Base-by-base conservation (phyloP, 2,888 invertebrate genomes). In the Agrilus mali region DNA sequence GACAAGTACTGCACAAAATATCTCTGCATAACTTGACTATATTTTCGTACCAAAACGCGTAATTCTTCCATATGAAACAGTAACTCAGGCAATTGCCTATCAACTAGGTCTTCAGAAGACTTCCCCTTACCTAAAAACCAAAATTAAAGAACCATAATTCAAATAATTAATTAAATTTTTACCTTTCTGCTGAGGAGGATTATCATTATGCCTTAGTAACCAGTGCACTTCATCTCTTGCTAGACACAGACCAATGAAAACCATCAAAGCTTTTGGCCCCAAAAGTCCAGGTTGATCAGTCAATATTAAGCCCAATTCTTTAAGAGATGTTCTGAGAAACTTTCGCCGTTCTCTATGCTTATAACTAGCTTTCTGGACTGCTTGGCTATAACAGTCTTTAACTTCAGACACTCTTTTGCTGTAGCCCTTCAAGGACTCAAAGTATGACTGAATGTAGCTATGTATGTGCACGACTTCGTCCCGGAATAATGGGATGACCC, bases 21-120 rank as follows among this genome's bases (percentile, higher is more conserved):
- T 50, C 95, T 77, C 66, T 98, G 96, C 72, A 97, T 86, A 7
- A 97, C 93, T 70, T 93, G 92, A 41, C 55, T 64, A 65, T 98
- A 95, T 64, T 96, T 97, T 49, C 94, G 78, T 4, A 97, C 90
- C 42, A 99, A 70, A 17, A 88, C 90, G 57, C 97, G 75, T 40
- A 99, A 67, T 66, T 99, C 98, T 64, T 97, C 95, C 83, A 98
- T 96, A 60, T 97, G 95, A 61, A 97, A 98, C 7, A 99, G 70
- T 36, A 99, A 70, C 66, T 99, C 98, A 1, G 98, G 97, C 36
- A 99, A 71, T 62, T 96, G 96, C 43, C 96, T 76, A 64, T 97
- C 97, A 1, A 94, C 87, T 43, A 97, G 71, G 67, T 94, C 94
- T 67, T 94, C 94, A n/a, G 86, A 78, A 12, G 84, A 79, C 66